A percentile compares a stretch with the other conserved stretches of the same genome.
Evolutionary conservation across 2,888 invertebrate genomes (phyloP).

Genomic region (Sepioteuthis lessoniana): DNA sequence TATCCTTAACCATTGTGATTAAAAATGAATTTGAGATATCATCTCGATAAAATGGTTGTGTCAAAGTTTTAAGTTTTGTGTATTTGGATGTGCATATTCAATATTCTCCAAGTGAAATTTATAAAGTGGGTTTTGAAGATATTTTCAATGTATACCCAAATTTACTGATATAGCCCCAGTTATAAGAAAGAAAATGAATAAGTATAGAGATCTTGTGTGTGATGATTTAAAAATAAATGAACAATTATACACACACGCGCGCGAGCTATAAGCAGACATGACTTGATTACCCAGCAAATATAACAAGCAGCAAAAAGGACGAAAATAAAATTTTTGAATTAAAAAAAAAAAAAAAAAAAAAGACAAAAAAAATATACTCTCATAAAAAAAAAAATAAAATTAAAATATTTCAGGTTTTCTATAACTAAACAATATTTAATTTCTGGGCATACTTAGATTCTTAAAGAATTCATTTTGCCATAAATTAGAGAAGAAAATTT

Average conservation of each 20-base stretch:
- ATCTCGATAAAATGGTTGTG: background rate
- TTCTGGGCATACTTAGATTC: background rate
- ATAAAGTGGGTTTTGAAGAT: background rate
- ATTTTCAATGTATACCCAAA: background rate
- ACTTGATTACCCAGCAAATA: background rate
- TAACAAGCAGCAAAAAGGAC: background rate
- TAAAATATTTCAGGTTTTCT: background rate
- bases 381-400: background rate
- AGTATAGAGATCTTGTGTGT: conserved; percentile 33
- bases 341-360: too few relatives aligned
- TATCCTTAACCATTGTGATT: background rate
- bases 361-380: background rate
- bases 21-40: background rate
- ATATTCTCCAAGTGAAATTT: background rate
- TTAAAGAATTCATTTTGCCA: background rate
- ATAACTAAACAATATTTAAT: background rate
- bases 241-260: background rate
- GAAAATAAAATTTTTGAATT: background rate
- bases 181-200: background rate
- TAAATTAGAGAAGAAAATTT: background rate
- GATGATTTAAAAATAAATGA: background rate
- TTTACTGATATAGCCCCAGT: background rate
- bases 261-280: background rate
- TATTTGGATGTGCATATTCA: background rate
- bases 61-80: background rate